phyloP scores from a whole-genome alignment of 2,888 invertebrate species.

The Gandaritis pyraliata region DNA sequence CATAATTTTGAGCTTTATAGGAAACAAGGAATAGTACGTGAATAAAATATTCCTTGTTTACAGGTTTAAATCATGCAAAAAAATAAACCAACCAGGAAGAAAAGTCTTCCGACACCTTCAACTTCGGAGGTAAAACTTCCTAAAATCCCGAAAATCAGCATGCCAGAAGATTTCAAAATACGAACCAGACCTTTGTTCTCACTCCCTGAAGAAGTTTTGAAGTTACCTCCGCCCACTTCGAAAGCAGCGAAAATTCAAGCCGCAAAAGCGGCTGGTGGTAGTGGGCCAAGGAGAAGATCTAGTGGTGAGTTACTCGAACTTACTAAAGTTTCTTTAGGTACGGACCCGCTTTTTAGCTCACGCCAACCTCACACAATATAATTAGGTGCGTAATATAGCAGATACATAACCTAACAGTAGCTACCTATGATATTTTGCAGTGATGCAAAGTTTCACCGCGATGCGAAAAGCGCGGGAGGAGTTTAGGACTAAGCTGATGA shows the following conservation, averaged over 20 bases:
- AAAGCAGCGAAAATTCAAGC: slow-evolving; percentile 65
- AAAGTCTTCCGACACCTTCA: slow-evolving; percentile 66
- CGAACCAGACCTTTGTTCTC: slow-evolving; percentile 85
- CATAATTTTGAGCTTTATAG: no score
- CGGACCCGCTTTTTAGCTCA: no score
- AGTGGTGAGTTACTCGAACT: slow-evolving; percentile 62
- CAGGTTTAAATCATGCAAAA: slow-evolving; percentile 45
- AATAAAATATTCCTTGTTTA: not conserved
- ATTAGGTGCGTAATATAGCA: not conserved
- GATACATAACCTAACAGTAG: not conserved
- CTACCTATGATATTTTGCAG: slow-evolving; percentile 54
- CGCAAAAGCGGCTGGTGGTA: slow-evolving; percentile 49
- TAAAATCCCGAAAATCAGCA: slow-evolving; percentile 79
- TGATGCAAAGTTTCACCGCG: slow-evolving; percentile 87
- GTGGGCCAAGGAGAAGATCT: slow-evolving; percentile 58
- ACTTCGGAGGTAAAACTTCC: slow-evolving; percentile 81
- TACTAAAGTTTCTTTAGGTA: no score
- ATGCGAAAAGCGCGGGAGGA: slow-evolving; percentile 91
- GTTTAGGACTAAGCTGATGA: slow-evolving; percentile 91
- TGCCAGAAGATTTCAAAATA: slow-evolving; percentile 85
- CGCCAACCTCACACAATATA: no score
- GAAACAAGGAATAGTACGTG: no score
- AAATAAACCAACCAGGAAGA: slow-evolving; percentile 69
- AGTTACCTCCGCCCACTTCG: slow-evolving; percentile 69
- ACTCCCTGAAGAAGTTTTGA: slow-evolving; percentile 85